Percentiles rank a stretch among this genome's conserved stretches.
Evolutionary conservation across 2,888 invertebrate species (phyloP).

Genomic region (Omphaloscelis lunosa): DNA sequence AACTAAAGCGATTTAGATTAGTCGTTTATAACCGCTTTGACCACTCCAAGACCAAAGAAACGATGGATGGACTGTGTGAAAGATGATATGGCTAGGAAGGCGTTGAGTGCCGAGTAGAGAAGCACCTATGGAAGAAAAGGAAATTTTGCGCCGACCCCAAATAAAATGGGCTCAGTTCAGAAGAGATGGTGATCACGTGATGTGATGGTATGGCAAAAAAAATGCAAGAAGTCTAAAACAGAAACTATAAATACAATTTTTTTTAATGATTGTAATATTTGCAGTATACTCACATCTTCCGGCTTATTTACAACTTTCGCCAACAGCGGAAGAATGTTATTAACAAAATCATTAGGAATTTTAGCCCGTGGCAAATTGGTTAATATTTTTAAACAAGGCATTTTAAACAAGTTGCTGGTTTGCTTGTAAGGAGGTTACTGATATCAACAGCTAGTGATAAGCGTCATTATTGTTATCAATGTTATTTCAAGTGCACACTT

Average conservation of each 20-base stretch:
- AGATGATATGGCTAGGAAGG: not conserved
- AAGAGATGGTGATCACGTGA: not conserved
- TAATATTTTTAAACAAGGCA: conserved; percentile 82
- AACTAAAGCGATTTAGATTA: not conserved
- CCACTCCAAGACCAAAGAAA: not conserved
- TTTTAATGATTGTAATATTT: not conserved
- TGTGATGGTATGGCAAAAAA: not conserved
- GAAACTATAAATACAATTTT: not conserved
- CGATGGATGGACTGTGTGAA: not conserved
- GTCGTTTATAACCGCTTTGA: not conserved
- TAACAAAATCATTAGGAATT: conserved; percentile 79
- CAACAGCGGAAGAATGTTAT: conserved; percentile 74
- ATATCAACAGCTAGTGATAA: conserved; percentile 46
- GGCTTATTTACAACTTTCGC: conserved; percentile 48
- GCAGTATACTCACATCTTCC: conserved; percentile 37
- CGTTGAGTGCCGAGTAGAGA: not conserved
- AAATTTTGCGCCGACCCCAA: too few relatives aligned
- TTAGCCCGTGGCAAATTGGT: conserved; percentile 77
- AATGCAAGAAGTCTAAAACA: not conserved
- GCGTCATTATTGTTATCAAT: conserved; percentile 51
- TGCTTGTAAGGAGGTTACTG: conserved; percentile 39
- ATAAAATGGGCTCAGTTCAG: not conserved
- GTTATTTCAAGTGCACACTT: conserved; percentile 51
- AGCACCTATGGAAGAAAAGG: not conserved
- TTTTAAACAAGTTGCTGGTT: conserved; percentile 56